phyloP scores from a whole-genome alignment of 2,113 vertebrate species.

The Epinephelus fuscoguttatus region DNA sequence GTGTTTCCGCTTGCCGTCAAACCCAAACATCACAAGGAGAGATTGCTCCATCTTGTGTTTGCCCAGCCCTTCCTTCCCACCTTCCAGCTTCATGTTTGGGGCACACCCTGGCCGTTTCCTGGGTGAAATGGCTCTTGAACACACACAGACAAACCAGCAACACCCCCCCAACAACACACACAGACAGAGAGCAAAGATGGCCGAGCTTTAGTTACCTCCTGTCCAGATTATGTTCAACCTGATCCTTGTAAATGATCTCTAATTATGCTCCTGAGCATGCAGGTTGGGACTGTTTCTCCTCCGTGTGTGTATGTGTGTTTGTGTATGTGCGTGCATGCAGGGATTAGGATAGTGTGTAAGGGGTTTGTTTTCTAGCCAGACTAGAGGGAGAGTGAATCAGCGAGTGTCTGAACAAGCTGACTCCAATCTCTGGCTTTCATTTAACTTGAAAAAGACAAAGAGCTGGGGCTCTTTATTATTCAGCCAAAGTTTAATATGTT shows the following conservation, averaged over 20 bases:
- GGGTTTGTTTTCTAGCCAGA: slow-evolving; percentile 46
- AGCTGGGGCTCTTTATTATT: slow-evolving; percentile 11
- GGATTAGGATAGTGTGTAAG: slow-evolving; percentile 72
- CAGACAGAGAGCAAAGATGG: slow-evolving; percentile 34
- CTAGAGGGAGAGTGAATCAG: slow-evolving; percentile 50
- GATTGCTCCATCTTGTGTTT: slow-evolving; percentile 78
- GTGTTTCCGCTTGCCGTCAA: slow-evolving; percentile 68
- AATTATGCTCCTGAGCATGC: slow-evolving; percentile 74
- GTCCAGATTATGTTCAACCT: slow-evolving; percentile 77
- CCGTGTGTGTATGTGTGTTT: slow-evolving; percentile 46
- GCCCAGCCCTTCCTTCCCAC: slow-evolving; percentile 70
- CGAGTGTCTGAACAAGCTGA: slow-evolving; percentile 52
- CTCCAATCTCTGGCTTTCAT: slow-evolving; percentile 72
- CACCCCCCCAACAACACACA: slow-evolving; percentile 4
- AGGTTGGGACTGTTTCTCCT: slow-evolving; percentile 69
- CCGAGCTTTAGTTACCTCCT: slow-evolving; percentile 70
- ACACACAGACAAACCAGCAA: slow-evolving; percentile 9
- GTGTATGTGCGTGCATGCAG: slow-evolving; percentile 28
- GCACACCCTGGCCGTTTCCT: slow-evolving; percentile 71
- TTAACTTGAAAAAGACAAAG: slow-evolving; percentile 64
- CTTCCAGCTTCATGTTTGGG: slow-evolving; percentile 74
- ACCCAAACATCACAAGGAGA: slow-evolving; percentile 69
- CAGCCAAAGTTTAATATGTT: slow-evolving; percentile 61
- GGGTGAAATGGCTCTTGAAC: slow-evolving; percentile 52
- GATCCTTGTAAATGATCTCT: slow-evolving; percentile 78